Base-by-base conservation (phyloP, 2,797 vertebrate species). In the Discoglossus pictus region DNA sequence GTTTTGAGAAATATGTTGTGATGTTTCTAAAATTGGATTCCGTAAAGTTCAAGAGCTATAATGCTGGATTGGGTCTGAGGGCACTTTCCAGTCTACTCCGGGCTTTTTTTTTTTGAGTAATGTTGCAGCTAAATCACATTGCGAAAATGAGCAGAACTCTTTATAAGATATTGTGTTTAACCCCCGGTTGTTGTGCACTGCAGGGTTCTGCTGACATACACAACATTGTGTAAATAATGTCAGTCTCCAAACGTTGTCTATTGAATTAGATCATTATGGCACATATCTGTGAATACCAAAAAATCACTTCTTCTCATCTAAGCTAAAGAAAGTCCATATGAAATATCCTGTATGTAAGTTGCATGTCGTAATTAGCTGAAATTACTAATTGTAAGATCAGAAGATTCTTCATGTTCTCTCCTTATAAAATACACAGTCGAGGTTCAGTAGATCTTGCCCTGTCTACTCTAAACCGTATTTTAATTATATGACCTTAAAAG, bases 181-280 rank as follows among this genome's bases (percentile, higher is more conserved):
- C 59, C 18, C 15, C 48, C 39, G 65, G 66, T 46, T 35, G 71
- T 69, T 0, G 2, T 21, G 44, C 72, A 65, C 43, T 23, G 59
- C 59, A 65, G 54, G 20, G 56, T 24, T 0, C 0, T 2, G 25
- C 74, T 78, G 60, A 73, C 58, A 0, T 0, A 15, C 66, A 60
- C 64, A 53, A 51, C 81, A 82, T 75, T 75, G 66, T 61, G 78
- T 80, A 74, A 74, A 68, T 80, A 81, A 80, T 75, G 77, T 78
- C 78, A 75, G 76, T 83, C 76, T 74, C 63, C 73, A 59, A 66
- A 72, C 69, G 23, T 72, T 54, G 72, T 2, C 23, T 7, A 17
- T 15, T 24, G 16, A 15, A 78, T 74, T 73, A 74, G 8, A 2
- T 50, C 64, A 51, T 76, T 75, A 77, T 74, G 76, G 63, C 68